A percentile compares a stretch with the other conserved stretches of the same genome.
These are phyloP conservation scores for Hemibagrus wyckioides DNA, from an alignment of 2,113 vertebrate genomes.

Conservation along the genomic window DNA sequence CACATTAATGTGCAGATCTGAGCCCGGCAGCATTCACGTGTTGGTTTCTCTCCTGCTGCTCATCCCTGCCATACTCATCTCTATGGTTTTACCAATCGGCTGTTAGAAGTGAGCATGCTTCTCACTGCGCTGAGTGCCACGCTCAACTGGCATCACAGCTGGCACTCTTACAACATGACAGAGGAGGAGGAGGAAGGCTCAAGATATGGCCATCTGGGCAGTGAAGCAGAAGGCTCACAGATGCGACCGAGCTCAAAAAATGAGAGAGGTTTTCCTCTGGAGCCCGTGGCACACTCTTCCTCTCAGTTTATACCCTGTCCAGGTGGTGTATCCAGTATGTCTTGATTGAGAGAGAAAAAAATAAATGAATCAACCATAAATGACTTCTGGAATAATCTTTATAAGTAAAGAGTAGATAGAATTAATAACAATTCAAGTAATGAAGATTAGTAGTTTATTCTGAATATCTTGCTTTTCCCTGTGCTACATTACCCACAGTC, in stretches of 20 bases:
- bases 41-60: slow-evolving; percentile 5
- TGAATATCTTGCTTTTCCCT: neutral
- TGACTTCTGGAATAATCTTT: neutral
- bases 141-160: slow-evolving; percentile 50
- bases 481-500: neutral
- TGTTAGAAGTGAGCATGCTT: slow-evolving; percentile 31
- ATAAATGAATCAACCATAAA: neutral
- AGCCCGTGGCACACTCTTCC: neutral
- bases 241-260: slow-evolving; percentile 54
- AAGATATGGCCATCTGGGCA: slow-evolving; percentile 43
- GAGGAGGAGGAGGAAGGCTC: slow-evolving; percentile 52
- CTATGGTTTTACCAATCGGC: slow-evolving; percentile 13
- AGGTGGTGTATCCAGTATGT: neutral
- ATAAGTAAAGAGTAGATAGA: neutral
- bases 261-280: slow-evolving; percentile 12
- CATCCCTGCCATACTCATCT: neutral
- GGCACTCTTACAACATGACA: slow-evolving; percentile 33
- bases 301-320: neutral
- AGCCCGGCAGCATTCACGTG: neutral
- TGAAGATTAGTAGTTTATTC: neutral
- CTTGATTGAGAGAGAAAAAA: neutral
- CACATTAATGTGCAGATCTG: neutral
- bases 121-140: slow-evolving; percentile 37
- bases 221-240: slow-evolving; percentile 64
- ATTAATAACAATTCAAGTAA: neutral